Evolutionary conservation across 2,888 invertebrate genomes (phyloP).

Genomic region (Xylocampa areola): DNA sequence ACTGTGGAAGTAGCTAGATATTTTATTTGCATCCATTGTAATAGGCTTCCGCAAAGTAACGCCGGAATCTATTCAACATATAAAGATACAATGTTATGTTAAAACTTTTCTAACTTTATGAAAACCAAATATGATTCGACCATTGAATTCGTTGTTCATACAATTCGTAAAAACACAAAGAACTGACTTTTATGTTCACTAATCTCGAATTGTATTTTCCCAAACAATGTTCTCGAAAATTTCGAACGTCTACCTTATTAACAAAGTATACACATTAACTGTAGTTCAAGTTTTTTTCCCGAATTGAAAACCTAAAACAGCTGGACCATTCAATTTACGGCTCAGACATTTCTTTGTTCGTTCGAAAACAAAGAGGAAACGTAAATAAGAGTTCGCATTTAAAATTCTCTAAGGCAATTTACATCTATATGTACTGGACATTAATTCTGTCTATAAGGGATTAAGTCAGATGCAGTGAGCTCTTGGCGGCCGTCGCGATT

Average conservation of each 20-base stretch:
- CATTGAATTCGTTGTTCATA: conserved; percentile 3
- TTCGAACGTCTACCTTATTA: neutral
- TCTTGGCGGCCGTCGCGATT: conserved; percentile 71
- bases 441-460: conserved; percentile 72
- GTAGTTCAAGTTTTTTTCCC: conserved; percentile 6
- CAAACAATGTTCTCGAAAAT: conserved; percentile 5
- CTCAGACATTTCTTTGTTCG: conserved; percentile 27
- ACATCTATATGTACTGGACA: conserved; percentile 60
- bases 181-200: neutral
- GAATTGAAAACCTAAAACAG: conserved; percentile 29
- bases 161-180: conserved; percentile 3
- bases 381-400: conserved; percentile 59
- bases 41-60: no score
- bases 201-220: conserved; percentile 5
- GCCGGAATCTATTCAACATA: no score
- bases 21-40: no score
- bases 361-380: conserved; percentile 38
- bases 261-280: neutral
- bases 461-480: conserved; percentile 75
- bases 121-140: conserved; percentile 5
- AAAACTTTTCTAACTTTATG: neutral
- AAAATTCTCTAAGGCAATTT: conserved; percentile 58
- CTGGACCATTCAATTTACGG: conserved; percentile 41
- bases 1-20: no score
- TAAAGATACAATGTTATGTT: no score